Base-by-base conservation (phyloP, 2,113 vertebrate species). In the Cyanoderma ruficeps region DNA sequence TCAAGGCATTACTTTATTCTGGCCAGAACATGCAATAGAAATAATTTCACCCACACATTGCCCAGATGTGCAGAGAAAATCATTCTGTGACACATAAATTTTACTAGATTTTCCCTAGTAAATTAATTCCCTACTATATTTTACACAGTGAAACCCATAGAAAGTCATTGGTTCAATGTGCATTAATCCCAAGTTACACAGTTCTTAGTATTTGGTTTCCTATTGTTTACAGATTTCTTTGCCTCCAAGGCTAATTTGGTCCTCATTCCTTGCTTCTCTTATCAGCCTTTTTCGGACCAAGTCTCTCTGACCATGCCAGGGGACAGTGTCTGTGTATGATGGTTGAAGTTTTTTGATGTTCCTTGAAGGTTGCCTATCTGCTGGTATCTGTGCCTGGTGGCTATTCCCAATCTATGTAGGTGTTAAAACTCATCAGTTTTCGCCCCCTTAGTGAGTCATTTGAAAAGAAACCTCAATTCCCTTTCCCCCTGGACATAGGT, bases 361-460 rank as follows among this genome's bases (percentile, higher is more conserved):
- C 4, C 0, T 49, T 61, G 28, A 81, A 57, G 22, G n/a, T 21
- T 68, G 42, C 23, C 30, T 39, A 11, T 27, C 27, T 47, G 42
- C 53, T 33, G 35, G 14, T 49, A 21, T 22, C 13, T 39, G 18
- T 27, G n/a, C 47, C 30, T 82, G 35, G 30, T 49, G 18, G 18
- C 23, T 49, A n/a, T 8, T 57, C 64, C 28, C 11, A 49, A 11
- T 33, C 28, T 28, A 59, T 9, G 7, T 7, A 39, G 23, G 23
- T 59, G 23, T 28, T 49, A 33, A 69, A 69, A 57, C 9, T 49
- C 35, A 47, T 9, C n/a, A 27, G 28, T 47, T 81, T 61, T 81
- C 3, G 0, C 18, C 28, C 0, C 0, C 18, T 81, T 52, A 81
- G 57, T 22, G 13, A 74, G 42, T n/a, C 7, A 27, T 57, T 68